These are phyloP conservation scores for Cettia cetti DNA, from an alignment of 2,113 vertebrate species.

Conservation along the genomic window DNA sequence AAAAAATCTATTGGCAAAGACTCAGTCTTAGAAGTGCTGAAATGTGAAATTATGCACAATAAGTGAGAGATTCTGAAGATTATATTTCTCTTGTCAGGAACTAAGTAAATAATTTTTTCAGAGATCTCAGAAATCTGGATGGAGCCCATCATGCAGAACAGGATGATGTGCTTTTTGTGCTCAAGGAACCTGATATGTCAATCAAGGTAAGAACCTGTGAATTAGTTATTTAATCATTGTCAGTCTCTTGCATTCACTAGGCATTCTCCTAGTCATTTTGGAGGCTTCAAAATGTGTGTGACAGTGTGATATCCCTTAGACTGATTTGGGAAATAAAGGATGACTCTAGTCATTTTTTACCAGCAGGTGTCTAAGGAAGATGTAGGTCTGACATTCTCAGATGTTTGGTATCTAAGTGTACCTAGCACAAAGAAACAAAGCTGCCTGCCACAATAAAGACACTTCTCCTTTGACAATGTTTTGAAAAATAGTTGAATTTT, in stretches of 20 bases:
- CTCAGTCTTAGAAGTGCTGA: neutral
- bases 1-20: neutral
- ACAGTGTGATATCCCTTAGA: neutral
- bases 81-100: neutral
- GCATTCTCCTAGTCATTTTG: neutral
- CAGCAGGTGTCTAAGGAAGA: neutral
- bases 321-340: neutral
- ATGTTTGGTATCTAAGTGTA: neutral
- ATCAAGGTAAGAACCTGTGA: neutral
- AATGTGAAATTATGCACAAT: neutral
- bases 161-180: neutral
- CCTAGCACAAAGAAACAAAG: neutral
- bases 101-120: neutral
- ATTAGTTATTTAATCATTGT: neutral
- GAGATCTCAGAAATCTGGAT: neutral
- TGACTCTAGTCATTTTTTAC: neutral
- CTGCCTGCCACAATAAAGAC: neutral
- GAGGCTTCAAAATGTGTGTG: neutral
- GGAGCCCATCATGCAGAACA: neutral
- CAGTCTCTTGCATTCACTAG: neutral
- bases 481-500: neutral
- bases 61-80: neutral
- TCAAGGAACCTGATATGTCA: neutral
- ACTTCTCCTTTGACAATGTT: neutral
- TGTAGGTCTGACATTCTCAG: neutral